Conservation (phyloP, 1,140 invertebrate species). For the Akabosia matsudoensis region DNA sequence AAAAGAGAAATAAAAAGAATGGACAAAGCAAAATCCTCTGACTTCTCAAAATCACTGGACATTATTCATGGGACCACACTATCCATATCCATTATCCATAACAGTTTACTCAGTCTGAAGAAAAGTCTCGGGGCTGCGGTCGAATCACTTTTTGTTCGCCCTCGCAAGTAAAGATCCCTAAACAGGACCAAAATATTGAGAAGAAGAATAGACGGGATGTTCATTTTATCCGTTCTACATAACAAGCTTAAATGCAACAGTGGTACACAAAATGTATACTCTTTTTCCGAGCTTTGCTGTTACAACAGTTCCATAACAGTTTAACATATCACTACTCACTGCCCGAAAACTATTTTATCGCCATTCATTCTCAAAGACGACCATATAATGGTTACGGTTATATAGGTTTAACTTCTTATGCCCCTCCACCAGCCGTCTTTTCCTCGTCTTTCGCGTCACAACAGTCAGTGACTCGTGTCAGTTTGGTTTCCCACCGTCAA, state of each 20-base stretch:
- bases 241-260: neutral
- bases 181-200: neutral
- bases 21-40: neutral
- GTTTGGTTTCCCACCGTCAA: conserved; percentile 44
- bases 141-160: neutral
- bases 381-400: neutral
- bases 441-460: conserved; percentile 15
- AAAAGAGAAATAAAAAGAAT: neutral
- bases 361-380: neutral
- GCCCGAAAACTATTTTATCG: neutral
- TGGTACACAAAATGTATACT: too few relatives aligned
- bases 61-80: conserved; percentile 32
- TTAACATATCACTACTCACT: neutral
- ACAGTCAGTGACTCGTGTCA: conserved; percentile 47
- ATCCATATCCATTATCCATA: neutral
- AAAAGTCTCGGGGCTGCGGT: too few relatives aligned
- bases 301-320: neutral
- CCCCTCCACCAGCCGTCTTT: neutral
- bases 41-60: neutral
- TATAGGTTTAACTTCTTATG: neutral
- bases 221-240: conserved; percentile 10
- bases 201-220: neutral
- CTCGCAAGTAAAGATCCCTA: neutral
- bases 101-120: conserved; percentile 12
- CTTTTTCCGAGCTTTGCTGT: too few relatives aligned